Evolutionary conservation across 2,113 vertebrate genomes (phyloP).

Genomic region (Stictonetta naevosa): DNA sequence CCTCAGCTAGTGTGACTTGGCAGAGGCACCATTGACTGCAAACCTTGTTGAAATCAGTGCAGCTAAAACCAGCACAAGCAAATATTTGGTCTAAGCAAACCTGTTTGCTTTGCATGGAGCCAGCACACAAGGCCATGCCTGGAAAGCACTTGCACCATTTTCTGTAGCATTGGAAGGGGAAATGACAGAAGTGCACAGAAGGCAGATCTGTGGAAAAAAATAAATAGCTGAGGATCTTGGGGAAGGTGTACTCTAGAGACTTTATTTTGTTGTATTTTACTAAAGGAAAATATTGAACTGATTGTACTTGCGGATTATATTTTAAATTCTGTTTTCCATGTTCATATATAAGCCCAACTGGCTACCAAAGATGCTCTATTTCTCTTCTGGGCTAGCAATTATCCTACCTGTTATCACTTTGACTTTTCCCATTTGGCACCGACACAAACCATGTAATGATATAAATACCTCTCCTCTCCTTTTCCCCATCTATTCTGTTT

Average conservation of each 20-base stretch:
- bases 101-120: not conserved
- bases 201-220: not conserved
- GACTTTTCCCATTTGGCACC: not conserved
- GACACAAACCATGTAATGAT: not conserved
- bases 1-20: not conserved
- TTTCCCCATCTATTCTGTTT: not conserved
- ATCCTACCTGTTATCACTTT: not conserved
- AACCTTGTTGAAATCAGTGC: not conserved
- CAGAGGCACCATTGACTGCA: accelerated
- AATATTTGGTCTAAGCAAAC: not conserved
- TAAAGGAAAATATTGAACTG: not conserved
- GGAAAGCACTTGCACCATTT: not conserved
- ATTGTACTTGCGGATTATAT: not conserved
- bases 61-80: not conserved
- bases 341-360: not conserved
- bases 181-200: not conserved
- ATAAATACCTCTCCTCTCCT: not conserved
- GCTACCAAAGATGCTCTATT: not conserved
- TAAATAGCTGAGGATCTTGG: not conserved
- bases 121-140: not conserved
- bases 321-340: not conserved
- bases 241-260: not conserved
- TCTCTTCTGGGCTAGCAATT: not conserved
- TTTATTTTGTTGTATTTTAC: not conserved
- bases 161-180: not conserved